Evolutionary conservation across 2,113 vertebrate species (phyloP), one percentile per base, ranked within the genome.

Genomic region (Penelope pileata): DNA sequence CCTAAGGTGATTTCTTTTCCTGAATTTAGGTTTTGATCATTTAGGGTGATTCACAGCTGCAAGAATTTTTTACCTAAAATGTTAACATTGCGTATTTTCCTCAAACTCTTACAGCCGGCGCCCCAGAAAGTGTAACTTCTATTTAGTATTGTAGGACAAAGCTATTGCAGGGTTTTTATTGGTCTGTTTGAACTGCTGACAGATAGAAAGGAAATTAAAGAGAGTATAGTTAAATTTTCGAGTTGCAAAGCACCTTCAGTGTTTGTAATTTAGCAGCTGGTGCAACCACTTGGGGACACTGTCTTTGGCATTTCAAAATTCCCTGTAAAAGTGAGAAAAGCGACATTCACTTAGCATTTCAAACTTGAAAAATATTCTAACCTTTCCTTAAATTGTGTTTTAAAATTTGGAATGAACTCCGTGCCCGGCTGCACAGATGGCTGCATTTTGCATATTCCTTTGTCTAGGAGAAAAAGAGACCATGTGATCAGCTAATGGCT

Each of bases 361-460:
- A 83, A 84, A 64, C 83, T 92, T 83, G 68, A 89, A 90, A 92
- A 42, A 40, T 90, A 78, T 75, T 92, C 87, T 83, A 93, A 93
- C 64, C 74, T 93, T 91, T 94, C 77, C 43, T 83, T 68, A 67
- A 94, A 56, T 48, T 40, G 54, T 81, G 40, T 73, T 91, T 82
- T 85, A 86, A 83, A 84, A 74, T 87, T 93, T 60, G 74, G 68
- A 60, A 43, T 91, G 93, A 89, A 67, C 47, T 45, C 54, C 56
- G 4, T 88, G 90, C 54, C 72, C 84, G 47, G 32, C 72, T 90
- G 70, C 79, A 68, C 79, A 94, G 81, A 91, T 90, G 76, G 83
- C 60, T 95, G 10, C 3, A 1, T 90, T 94, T 94, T 77, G 83
- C n/a, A 18, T 93, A 79, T 70, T 94, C 76, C 72, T 90, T 94